These are phyloP conservation scores for Coleophora deauratella DNA, from an alignment of 2,888 invertebrate genomes.

Conservation along the genomic window DNA sequence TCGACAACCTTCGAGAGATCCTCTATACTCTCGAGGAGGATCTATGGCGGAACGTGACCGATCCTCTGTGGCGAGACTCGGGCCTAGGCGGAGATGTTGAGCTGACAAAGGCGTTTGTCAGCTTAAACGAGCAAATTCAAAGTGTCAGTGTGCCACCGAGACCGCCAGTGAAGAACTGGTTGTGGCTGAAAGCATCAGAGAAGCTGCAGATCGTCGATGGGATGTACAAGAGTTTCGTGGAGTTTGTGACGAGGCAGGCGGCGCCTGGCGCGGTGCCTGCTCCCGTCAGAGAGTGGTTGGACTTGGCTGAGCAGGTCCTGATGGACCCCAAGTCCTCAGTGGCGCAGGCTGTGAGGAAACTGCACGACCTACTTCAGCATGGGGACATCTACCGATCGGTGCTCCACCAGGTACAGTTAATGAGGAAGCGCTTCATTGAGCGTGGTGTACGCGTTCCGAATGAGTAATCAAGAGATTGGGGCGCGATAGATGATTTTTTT, in stretches of 20 bases:
- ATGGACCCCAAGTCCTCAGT: slow-evolving; percentile 76
- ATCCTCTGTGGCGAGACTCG: slow-evolving; percentile 45
- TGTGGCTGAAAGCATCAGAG: slow-evolving; percentile 77
- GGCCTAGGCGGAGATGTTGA: slow-evolving; percentile 67
- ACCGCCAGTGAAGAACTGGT: slow-evolving; percentile 61
- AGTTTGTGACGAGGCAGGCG: slow-evolving; percentile 68
- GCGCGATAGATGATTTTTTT: too few species aligned
- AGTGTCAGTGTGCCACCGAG: slow-evolving; percentile 35
- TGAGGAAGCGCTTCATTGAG: slow-evolving; percentile 13
- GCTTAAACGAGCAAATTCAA: slow-evolving; percentile 69
- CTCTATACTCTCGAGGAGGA: slow-evolving; percentile 74
- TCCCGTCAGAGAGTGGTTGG: slow-evolving; percentile 63
- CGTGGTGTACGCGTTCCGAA: slow-evolving; percentile 2
- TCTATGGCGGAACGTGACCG: slow-evolving; percentile 61
- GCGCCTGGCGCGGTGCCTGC: slow-evolving; percentile 50
- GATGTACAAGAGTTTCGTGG: slow-evolving; percentile 78
- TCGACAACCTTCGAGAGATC: slow-evolving; percentile 76
- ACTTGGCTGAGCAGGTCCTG: slow-evolving; percentile 78
- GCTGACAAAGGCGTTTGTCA: slow-evolving; percentile 73
- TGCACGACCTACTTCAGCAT: slow-evolving; percentile 75
- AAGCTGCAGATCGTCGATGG: slow-evolving; percentile 77
- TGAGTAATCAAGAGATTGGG: not conserved
- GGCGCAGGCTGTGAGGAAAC: slow-evolving; percentile 69
- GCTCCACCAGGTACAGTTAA: slow-evolving; percentile 71
- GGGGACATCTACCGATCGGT: slow-evolving; percentile 79